Conservation (phyloP, 1,140 invertebrate species). For the Ips nitidus region DNA sequence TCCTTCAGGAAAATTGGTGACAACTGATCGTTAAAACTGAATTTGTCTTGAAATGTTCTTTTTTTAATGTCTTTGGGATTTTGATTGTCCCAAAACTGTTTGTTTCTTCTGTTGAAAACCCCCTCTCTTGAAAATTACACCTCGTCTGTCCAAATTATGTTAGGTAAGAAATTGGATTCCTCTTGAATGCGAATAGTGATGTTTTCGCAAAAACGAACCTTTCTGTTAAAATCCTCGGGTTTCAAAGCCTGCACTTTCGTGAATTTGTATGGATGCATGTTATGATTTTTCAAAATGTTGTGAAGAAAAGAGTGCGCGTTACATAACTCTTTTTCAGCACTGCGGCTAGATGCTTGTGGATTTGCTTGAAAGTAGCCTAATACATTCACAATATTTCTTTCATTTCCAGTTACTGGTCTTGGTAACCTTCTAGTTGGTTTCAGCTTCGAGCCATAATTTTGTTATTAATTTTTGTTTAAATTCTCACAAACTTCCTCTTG, state of each 20-base stretch:
- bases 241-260: background rate
- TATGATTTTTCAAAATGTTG: background rate
- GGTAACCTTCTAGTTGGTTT: background rate
- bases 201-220: background rate
- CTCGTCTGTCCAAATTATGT: constrained; percentile 6
- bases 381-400: constrained; percentile 14
- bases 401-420: background rate
- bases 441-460: background rate
- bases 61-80: background rate
- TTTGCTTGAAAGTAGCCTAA: constrained; percentile 14
- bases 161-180: background rate
- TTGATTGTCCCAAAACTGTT: background rate
- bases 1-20: background rate
- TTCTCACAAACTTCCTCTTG: constrained; percentile 1
- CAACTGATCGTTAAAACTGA: background rate
- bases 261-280: constrained; percentile 7
- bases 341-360: constrained; percentile 6
- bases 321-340: constrained; percentile 10
- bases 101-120: background rate
- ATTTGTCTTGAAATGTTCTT: background rate
- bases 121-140: constrained; percentile 1
- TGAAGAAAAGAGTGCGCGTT: background rate
- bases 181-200: background rate
- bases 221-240: background rate
- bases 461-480: constrained; percentile 1